phyloP scores from a whole-genome alignment of 2,113 vertebrate genomes.

The Egretta garzetta region DNA sequence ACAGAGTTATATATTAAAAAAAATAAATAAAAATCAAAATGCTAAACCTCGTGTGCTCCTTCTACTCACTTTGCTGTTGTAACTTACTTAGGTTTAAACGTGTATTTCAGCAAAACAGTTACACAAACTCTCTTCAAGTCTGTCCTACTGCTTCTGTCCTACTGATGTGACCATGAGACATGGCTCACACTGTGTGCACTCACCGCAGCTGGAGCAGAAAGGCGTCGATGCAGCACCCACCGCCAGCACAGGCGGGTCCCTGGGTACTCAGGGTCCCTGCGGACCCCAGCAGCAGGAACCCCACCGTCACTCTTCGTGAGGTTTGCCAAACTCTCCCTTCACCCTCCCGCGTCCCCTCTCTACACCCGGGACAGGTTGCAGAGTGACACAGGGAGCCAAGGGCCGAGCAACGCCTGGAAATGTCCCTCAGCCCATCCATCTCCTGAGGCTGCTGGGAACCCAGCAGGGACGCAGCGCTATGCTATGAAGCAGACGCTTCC shows the following conservation, averaged over 20 bases:
- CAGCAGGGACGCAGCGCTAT: fast-evolving
- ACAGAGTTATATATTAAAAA: too few relatives aligned
- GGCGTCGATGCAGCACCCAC: fast-evolving
- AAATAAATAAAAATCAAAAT: background rate
- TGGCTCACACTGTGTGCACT: fast-evolving
- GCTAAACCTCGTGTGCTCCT: background rate
- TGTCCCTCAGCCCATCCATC: background rate
- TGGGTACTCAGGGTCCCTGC: background rate
- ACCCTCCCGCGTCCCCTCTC: fast-evolving
- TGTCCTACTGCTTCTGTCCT: background rate
- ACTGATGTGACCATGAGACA: background rate
- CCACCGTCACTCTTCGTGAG: fast-evolving
- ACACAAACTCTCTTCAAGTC: background rate
- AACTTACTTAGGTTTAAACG: background rate
- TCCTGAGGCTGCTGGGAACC: background rate
- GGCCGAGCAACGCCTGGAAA: background rate
- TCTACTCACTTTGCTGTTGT: background rate
- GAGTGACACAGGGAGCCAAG: background rate
- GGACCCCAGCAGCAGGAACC: background rate
- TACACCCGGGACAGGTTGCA: background rate
- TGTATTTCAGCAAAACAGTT: background rate
- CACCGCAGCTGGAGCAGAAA: background rate
- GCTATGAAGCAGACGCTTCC: background rate
- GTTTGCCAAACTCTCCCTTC: background rate
- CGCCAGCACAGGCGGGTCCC: fast-evolving